Conservation (phyloP, 1,140 invertebrate genomes). For the Meteorus sp. region DNA sequence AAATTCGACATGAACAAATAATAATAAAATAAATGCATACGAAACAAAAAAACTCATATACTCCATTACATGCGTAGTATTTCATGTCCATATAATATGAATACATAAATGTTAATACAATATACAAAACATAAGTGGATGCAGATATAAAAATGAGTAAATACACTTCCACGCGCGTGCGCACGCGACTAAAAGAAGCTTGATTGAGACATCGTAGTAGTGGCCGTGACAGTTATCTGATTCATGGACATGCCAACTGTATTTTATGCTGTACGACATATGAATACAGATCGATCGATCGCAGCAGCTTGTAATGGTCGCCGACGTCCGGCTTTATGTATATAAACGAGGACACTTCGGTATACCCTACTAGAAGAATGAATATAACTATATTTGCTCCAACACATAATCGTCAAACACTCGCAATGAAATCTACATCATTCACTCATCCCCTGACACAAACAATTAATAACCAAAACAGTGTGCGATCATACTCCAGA, state of each 20-base stretch:
- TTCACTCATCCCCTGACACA: background rate
- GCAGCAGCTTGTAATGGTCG: too few species aligned
- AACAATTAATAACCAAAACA: constrained; percentile 15
- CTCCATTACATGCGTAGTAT: background rate
- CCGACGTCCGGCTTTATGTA: too few species aligned
- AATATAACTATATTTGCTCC: background rate
- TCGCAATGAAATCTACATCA: background rate
- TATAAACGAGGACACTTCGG: too few species aligned
- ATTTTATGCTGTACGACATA: constrained; percentile 61
- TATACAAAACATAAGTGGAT: constrained; percentile 23
- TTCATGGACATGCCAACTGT: constrained; percentile 61
- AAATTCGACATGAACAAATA: too few species aligned
- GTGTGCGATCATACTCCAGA: background rate
- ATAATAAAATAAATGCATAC: background rate
- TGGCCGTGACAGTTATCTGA: constrained; percentile 61
- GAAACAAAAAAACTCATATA: background rate
- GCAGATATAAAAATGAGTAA: background rate
- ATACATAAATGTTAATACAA: background rate
- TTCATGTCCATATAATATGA: background rate
- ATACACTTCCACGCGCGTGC: background rate
- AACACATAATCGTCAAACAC: background rate
- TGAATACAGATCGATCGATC: constrained; percentile 62
- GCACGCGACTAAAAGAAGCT: too few species aligned
- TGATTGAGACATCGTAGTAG: constrained; percentile 57
- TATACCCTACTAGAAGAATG: too few species aligned